These are phyloP conservation scores for Petrocephalus microphthalmus DNA, from an alignment of 2,113 vertebrate species.

Conservation along the genomic window DNA sequence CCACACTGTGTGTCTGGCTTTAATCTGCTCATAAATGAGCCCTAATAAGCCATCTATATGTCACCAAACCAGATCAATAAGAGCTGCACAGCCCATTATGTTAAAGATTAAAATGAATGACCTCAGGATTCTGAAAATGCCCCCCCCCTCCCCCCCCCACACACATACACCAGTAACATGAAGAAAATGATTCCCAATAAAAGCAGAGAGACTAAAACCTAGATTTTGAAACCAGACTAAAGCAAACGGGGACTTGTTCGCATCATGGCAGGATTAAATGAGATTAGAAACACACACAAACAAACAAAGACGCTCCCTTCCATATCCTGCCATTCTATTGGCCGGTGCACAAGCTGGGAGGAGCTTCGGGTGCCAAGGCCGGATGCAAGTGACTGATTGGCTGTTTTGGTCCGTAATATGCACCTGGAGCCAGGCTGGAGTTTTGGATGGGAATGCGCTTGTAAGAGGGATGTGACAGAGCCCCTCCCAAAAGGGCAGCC, in stretches of 20 bases:
- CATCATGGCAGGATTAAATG: background rate
- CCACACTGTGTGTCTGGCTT: background rate
- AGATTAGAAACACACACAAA: background rate
- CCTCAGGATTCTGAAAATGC: background rate
- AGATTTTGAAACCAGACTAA: background rate
- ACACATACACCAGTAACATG: background rate
- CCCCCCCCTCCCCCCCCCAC: background rate
- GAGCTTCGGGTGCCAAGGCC: background rate
- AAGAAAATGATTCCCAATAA: background rate
- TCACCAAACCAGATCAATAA: background rate
- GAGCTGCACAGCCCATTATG: background rate
- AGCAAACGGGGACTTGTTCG: background rate
- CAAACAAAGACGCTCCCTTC: background rate
- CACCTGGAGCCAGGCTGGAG: background rate
- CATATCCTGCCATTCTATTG: background rate
- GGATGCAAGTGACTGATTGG: background rate
- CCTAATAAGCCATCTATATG: background rate
- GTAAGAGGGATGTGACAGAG: background rate
- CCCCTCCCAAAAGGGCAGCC: background rate
- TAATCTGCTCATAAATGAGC: background rate
- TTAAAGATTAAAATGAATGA: background rate
- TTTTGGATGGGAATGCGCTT: background rate
- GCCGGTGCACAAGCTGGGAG: background rate
- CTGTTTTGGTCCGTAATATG: background rate
- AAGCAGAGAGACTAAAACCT: too few relatives aligned